Conservation (phyloP, 1,140 invertebrate genomes). For the Drosophila ficusphila region DNA sequence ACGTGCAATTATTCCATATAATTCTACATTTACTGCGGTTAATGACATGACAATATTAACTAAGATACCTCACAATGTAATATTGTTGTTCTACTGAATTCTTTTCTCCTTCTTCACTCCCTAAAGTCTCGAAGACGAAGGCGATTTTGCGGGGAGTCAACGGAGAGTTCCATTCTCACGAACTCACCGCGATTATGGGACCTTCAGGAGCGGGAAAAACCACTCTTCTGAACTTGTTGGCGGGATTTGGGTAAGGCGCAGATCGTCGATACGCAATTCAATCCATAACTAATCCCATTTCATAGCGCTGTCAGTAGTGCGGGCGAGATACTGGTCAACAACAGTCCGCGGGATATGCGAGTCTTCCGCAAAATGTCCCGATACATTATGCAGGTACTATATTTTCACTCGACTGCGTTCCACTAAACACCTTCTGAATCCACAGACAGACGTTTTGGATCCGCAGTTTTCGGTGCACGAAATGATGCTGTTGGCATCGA, state of each 20-base stretch:
- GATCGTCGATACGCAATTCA: too few relatives aligned
- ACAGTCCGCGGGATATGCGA: conserved; percentile 89
- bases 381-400: conserved; percentile 94
- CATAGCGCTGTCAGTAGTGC: conserved; percentile 83
- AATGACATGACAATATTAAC: background rate
- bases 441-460: conserved; percentile 91
- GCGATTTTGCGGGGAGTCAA: conserved; percentile 65
- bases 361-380: conserved; percentile 94
- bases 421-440: background rate
- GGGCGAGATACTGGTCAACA: conserved; percentile 90
- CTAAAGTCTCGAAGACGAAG: conserved; percentile 53
- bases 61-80: background rate
- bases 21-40: background rate
- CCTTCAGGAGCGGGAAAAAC: conserved; percentile 96
- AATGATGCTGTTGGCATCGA: conserved; percentile 93
- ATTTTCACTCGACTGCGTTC: background rate
- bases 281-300: too few relatives aligned
- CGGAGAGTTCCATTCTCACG: conserved; percentile 84
- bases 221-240: conserved; percentile 92
- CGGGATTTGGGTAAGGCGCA: conserved; percentile 90
- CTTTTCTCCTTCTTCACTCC: background rate
- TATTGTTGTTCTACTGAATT: background rate
- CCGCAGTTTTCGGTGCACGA: conserved; percentile 94
- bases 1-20: conserved; percentile 28
- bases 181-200: conserved; percentile 91